Conservation (phyloP, 2,797 vertebrate genomes). For the Anniella stebbinsi region DNA sequence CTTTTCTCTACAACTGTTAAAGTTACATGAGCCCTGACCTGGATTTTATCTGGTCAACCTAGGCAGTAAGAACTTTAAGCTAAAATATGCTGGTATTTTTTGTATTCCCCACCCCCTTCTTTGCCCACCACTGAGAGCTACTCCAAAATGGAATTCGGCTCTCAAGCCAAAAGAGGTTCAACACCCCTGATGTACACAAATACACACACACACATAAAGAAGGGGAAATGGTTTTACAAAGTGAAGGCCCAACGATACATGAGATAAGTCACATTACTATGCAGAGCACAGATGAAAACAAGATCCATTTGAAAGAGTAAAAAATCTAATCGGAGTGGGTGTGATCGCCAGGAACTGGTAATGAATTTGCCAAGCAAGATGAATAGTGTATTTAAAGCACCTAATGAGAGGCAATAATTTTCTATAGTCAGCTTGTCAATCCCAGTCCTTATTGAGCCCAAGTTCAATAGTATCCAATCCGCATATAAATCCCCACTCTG, state of each 20-base stretch:
- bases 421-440: not conserved
- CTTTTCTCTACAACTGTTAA: too few species aligned
- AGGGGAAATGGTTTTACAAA: not conserved
- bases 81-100: too few species aligned
- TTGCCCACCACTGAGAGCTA: too few species aligned
- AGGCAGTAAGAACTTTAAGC: too few species aligned
- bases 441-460: not conserved
- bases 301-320: not conserved
- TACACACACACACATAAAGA: not conserved
- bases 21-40: too few species aligned
- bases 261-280: not conserved
- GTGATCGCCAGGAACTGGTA: not conserved
- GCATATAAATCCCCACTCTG: not conserved
- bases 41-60: too few species aligned
- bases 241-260: not conserved
- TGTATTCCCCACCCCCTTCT: too few species aligned
- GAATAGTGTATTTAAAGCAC: not conserved
- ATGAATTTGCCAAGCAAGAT: slow-evolving; percentile 4
- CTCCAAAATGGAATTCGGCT: too few species aligned
- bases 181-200: not conserved
- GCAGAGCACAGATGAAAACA: not conserved
- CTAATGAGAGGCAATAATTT: slow-evolving; percentile 4
- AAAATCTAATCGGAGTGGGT: not conserved
- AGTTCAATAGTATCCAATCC: not conserved
- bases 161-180: too few species aligned